Evolutionary conservation across 2,113 vertebrate genomes (phyloP).

Genomic region (Brienomyrus brachyistius): DNA sequence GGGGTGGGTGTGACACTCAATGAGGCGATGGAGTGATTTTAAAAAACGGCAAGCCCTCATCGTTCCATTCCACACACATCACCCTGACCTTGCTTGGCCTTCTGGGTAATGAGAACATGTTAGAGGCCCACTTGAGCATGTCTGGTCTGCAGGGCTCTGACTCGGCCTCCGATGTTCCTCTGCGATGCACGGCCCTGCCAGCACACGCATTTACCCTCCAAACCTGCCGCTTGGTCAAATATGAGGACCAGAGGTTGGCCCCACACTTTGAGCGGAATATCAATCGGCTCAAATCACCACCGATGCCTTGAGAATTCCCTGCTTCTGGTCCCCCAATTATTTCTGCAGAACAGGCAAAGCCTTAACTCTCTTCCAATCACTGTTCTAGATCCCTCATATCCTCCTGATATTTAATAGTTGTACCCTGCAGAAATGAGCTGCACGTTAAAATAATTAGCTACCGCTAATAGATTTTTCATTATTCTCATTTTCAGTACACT

Average conservation of each 20-base stretch:
- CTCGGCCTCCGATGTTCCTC: not conserved
- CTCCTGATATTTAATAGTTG: conserved; percentile 27
- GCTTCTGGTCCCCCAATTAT: not conserved
- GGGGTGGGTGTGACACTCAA: not conserved
- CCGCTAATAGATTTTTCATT: conserved; percentile 35
- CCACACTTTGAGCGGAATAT: conserved; percentile 12
- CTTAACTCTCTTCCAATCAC: not conserved
- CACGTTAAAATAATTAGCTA: conserved; percentile 43
- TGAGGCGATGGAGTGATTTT: not conserved
- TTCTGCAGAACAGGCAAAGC: not conserved
- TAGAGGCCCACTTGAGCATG: conserved; percentile 22
- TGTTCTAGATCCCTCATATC: conserved; percentile 12
- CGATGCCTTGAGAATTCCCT: not conserved
- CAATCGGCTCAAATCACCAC: conserved; percentile 12
- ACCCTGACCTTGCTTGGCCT: conserved; percentile 6
- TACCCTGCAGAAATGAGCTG: conserved; percentile 36
- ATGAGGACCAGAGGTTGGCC: conserved; percentile 19
- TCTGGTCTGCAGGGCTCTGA: not conserved
- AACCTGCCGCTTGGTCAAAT: not conserved
- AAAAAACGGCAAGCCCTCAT: not conserved
- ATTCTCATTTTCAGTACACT: conserved; percentile 29
- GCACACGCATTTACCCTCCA: conserved; percentile 8
- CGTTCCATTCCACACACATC: not conserved
- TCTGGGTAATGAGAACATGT: conserved; percentile 26
- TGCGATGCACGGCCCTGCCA: not conserved